These are phyloP conservation scores for Cataglyphis rosenhaueri DNA, from an alignment of 2,888 invertebrate genomes.

Conservation along the genomic window DNA sequence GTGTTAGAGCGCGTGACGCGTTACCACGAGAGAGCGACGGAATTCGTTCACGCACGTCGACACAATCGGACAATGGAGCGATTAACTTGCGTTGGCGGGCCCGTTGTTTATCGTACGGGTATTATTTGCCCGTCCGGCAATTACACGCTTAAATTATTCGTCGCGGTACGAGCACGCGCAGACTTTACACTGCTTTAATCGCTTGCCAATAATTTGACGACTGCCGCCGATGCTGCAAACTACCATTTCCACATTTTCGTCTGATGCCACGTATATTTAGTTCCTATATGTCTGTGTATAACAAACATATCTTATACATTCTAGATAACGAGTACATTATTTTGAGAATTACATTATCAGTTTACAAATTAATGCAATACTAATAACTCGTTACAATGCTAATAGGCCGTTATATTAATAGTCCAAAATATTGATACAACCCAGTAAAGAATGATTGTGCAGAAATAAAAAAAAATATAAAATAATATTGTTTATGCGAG, in stretches of 20 bases:
- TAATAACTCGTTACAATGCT: not conserved
- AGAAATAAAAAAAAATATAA: no score
- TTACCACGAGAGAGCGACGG: slow-evolving; percentile 63
- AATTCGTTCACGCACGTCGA: slow-evolving; percentile 78
- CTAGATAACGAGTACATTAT: not conserved
- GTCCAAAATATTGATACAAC: not conserved
- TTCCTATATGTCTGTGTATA: slow-evolving; percentile 1
- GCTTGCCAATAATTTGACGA: slow-evolving; percentile 78
- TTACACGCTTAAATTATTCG: slow-evolving; percentile 83
- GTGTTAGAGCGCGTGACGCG: slow-evolving; percentile 35
- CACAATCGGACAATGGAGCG: slow-evolving; percentile 82
- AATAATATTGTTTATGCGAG: no score
- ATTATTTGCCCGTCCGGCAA: slow-evolving; percentile 79
- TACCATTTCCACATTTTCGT: slow-evolving; percentile 38
- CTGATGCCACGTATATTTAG: not conserved
- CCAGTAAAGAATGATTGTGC: no score
- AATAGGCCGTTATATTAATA: not conserved
- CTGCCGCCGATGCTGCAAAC: slow-evolving; percentile 72
- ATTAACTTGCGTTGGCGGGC: slow-evolving; percentile 81
- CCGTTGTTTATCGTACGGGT: slow-evolving; percentile 81
- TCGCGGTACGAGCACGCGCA: slow-evolving; percentile 72
- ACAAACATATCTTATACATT: not conserved
- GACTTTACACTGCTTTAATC: slow-evolving; percentile 81
- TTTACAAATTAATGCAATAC: slow-evolving; percentile 9
- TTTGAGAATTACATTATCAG: not conserved